Conservation (phyloP, 2,113 vertebrate species). For the Mystacornis crossleyi region DNA sequence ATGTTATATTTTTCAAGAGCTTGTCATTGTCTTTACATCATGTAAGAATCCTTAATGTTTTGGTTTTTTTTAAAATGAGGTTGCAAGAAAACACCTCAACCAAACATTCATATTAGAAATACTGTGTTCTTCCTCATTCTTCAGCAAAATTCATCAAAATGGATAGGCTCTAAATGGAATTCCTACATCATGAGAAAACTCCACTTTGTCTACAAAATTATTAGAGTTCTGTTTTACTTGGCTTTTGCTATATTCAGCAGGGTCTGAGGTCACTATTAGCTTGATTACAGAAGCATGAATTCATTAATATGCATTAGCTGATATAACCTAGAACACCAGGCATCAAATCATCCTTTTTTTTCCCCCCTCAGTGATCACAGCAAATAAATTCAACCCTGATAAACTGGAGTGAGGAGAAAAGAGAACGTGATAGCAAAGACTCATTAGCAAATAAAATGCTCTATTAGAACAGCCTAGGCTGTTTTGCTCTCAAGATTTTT, state of each 20-base stretch:
- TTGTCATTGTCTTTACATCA: neutral
- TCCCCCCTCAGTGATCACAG: neutral
- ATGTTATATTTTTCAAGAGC: neutral
- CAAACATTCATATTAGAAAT: neutral
- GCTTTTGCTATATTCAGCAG: neutral
- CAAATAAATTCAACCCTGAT: slow-evolving; percentile 19
- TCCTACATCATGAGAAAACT: neutral
- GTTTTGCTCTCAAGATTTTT: neutral
- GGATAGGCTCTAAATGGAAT: neutral
- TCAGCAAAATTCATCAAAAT: neutral
- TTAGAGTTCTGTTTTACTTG: neutral
- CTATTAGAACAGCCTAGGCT: neutral
- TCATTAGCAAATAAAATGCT: neutral
- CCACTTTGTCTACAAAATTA: neutral
- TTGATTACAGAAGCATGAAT: slow-evolving; percentile 29
- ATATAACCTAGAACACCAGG: neutral
- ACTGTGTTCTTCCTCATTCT: neutral
- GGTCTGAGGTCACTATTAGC: slow-evolving; percentile 22
- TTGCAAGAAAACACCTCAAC: neutral
- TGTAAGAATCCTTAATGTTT: neutral
- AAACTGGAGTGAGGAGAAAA: neutral
- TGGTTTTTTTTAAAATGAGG: neutral
- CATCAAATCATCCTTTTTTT: neutral
- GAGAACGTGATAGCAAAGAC: neutral
- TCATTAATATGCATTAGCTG: slow-evolving; percentile 15